Conservation (phyloP, 2,113 vertebrate species). For the Psammodynastes pulverulentus region DNA sequence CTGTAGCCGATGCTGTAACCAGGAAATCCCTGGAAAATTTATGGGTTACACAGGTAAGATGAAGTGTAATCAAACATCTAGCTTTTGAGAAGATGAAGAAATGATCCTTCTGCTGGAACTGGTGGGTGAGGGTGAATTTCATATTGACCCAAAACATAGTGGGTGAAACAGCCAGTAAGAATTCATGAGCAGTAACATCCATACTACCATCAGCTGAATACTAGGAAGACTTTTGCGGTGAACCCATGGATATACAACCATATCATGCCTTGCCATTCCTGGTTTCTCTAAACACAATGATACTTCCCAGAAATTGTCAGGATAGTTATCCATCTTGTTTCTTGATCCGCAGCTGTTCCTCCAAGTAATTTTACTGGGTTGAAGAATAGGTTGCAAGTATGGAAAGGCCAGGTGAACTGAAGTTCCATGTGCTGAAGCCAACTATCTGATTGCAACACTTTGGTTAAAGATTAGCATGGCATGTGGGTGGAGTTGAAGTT, state of each 20-base stretch:
- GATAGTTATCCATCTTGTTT: neutral
- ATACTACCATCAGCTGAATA: neutral
- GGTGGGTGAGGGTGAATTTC: neutral
- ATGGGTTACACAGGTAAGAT: constrained; percentile 95
- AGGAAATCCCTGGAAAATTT: constrained; percentile 98
- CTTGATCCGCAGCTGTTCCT: neutral
- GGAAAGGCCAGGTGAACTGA: neutral
- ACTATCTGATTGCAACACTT: neutral
- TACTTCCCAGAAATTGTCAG: neutral
- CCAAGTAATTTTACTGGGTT: neutral
- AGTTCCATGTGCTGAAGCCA: neutral
- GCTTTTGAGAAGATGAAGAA: neutral
- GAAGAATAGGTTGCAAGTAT: neutral
- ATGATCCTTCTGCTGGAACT: neutral
- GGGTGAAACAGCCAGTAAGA: neutral
- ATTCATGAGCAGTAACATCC: neutral
- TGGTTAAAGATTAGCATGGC: neutral
- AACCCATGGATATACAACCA: neutral
- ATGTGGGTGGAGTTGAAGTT: neutral
- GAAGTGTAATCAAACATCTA: neutral
- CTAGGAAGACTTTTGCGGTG: neutral
- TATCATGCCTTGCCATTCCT: neutral
- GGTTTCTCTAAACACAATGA: neutral
- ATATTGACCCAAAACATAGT: neutral
- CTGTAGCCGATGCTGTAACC: constrained; percentile 98